phyloP scores from a whole-genome alignment of 2,888 invertebrate genomes.

The Sycophila texana region DNA sequence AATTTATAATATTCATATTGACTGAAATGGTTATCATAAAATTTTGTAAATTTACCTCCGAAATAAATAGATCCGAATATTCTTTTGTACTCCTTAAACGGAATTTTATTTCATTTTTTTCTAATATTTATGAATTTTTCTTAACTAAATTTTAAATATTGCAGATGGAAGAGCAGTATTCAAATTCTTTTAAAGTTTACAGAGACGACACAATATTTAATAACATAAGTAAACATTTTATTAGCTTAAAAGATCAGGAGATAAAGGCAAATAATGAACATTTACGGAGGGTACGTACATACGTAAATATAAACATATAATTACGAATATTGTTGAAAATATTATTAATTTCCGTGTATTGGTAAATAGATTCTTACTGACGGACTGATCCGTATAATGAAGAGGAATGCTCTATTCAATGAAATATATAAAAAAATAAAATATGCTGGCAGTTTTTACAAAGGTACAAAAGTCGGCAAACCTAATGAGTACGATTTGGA shows the following conservation, averaged over 20 bases:
- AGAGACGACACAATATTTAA: slow-evolving; percentile 58
- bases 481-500: slow-evolving; percentile 82
- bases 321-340: not conserved
- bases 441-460: slow-evolving; percentile 80
- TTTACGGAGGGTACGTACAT: slow-evolving; percentile 58
- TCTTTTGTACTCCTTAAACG: no score
- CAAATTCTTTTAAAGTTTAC: not conserved
- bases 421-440: slow-evolving; percentile 69
- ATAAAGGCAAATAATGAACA: slow-evolving; percentile 58
- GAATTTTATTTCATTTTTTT: no score
- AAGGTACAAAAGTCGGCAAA: slow-evolving; percentile 79
- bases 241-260: slow-evolving; percentile 60
- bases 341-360: not conserved
- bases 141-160: no score
- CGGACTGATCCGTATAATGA: slow-evolving; percentile 66
- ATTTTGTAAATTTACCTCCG: no score
- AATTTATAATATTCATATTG: no score
- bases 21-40: no score
- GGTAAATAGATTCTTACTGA: slow-evolving; percentile 37
- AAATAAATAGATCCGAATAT: no score
- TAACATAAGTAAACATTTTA: slow-evolving; percentile 59
- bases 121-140: no score
- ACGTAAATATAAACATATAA: not conserved
- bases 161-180: no score
- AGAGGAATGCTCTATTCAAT: slow-evolving; percentile 67